phyloP scores from a whole-genome alignment of 2,797 vertebrate species.

The Percopsis omiscomaycus region DNA sequence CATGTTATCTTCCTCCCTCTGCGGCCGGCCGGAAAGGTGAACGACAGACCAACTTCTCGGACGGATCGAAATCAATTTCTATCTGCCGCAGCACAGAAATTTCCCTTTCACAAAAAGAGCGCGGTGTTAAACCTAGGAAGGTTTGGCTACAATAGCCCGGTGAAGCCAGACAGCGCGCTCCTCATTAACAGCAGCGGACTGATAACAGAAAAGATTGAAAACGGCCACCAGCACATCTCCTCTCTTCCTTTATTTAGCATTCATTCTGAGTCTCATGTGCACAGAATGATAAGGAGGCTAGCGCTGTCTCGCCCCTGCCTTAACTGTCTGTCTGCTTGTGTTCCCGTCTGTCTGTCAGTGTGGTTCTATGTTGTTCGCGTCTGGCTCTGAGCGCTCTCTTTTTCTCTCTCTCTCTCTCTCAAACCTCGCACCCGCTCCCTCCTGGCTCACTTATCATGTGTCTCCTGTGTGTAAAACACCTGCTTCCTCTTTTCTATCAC shows the following conservation, averaged over 20 bases:
- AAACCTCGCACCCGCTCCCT: neutral
- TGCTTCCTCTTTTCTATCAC: too few relatives aligned
- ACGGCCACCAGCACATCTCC: slow-evolving; percentile 36
- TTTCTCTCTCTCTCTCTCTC: slow-evolving; percentile 2
- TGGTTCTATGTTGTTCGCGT: neutral
- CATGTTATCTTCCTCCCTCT: slow-evolving; percentile 47
- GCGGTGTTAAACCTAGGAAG: slow-evolving; percentile 34
- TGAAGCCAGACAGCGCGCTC: slow-evolving; percentile 22
- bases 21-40: slow-evolving; percentile 33
- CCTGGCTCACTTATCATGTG: too few relatives aligned
- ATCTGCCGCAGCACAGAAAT: slow-evolving; percentile 44
- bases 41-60: slow-evolving; percentile 51
- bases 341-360: neutral
- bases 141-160: slow-evolving; percentile 34
- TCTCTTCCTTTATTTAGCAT: slow-evolving; percentile 40
- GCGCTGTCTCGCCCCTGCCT: slow-evolving; percentile 9
- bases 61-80: slow-evolving; percentile 64
- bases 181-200: slow-evolving; percentile 46
- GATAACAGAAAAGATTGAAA: slow-evolving; percentile 54
- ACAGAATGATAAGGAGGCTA: slow-evolving; percentile 38
- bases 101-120: slow-evolving; percentile 40
- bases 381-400: neutral
- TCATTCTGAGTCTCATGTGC: slow-evolving; percentile 28
- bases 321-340: slow-evolving; percentile 2
- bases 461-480: too few relatives aligned